Evolutionary conservation across 2,113 vertebrate genomes (phyloP).

Genomic region (Petroica traversi): DNA sequence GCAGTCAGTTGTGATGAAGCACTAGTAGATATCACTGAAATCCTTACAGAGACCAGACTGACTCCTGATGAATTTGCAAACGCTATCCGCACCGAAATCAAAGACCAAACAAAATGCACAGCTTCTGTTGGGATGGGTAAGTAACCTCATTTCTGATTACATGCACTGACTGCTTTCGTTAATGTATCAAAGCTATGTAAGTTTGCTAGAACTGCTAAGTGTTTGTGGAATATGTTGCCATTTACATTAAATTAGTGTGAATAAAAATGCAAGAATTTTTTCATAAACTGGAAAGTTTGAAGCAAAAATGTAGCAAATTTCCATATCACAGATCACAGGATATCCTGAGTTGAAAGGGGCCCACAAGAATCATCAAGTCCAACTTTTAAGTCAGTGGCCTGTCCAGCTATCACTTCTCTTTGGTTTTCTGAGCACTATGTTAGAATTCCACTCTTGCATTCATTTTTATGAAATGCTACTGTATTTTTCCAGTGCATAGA

Average conservation of each 20-base stretch:
- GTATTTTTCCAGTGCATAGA: background rate
- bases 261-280: background rate
- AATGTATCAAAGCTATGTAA: background rate
- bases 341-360: background rate
- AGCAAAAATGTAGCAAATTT: background rate
- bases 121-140: slow-evolving; percentile 96
- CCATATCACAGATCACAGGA: background rate
- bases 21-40: slow-evolving; percentile 87
- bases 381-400: background rate
- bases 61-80: slow-evolving; percentile 86
- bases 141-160: slow-evolving; percentile 21
- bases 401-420: background rate
- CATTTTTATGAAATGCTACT: background rate
- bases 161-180: background rate
- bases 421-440: background rate
- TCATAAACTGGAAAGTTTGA: background rate
- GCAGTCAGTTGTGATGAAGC: slow-evolving; percentile 98
- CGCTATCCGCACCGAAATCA: slow-evolving; percentile 88
- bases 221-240: background rate
- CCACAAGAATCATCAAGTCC: background rate
- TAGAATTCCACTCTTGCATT: background rate
- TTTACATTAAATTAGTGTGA: background rate
- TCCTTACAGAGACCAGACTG: slow-evolving; percentile 85
- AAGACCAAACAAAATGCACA: slow-evolving; percentile 87
- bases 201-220: background rate